phyloP scores from a whole-genome alignment of 2,113 vertebrate genomes.

The Pundamilia nyererei region DNA sequence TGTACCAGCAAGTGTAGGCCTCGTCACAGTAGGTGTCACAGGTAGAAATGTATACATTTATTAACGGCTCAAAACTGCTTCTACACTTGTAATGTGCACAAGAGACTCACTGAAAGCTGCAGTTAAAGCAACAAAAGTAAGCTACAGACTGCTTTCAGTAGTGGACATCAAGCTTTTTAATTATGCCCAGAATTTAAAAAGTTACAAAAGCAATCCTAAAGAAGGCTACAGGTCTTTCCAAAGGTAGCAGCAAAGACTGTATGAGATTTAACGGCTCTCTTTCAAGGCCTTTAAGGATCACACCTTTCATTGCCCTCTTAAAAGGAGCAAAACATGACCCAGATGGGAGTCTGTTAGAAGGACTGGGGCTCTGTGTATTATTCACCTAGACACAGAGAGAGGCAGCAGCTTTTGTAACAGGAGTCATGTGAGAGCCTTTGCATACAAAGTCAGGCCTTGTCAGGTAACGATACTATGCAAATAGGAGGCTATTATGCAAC shows the following conservation, averaged over 20 bases:
- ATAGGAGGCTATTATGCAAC: constrained; percentile 64
- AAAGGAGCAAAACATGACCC: constrained; percentile 22
- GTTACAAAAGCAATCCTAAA: neutral
- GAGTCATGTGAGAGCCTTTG: constrained; percentile 63
- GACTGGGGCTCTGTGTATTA: constrained; percentile 13
- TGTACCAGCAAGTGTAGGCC: neutral
- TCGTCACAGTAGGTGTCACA: neutral
- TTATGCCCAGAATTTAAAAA: neutral
- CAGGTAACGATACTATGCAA: constrained; percentile 64
- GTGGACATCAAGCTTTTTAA: neutral
- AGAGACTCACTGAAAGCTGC: neutral
- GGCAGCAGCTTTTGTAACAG: constrained; percentile 62
- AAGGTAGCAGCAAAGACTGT: neutral
- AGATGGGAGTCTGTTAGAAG: constrained; percentile 42
- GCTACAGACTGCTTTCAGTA: neutral
- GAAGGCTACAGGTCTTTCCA: neutral
- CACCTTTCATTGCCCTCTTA: constrained; percentile 4
- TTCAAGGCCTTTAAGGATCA: neutral
- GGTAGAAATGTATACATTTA: neutral
- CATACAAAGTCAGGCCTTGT: constrained; percentile 47
- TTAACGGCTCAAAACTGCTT: neutral
- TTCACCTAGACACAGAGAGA: neutral
- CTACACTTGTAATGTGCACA: neutral
- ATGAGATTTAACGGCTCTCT: neutral
- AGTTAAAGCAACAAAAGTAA: neutral